phyloP scores from a whole-genome alignment of 2,113 vertebrate species.

The Crotalus horridus region DNA sequence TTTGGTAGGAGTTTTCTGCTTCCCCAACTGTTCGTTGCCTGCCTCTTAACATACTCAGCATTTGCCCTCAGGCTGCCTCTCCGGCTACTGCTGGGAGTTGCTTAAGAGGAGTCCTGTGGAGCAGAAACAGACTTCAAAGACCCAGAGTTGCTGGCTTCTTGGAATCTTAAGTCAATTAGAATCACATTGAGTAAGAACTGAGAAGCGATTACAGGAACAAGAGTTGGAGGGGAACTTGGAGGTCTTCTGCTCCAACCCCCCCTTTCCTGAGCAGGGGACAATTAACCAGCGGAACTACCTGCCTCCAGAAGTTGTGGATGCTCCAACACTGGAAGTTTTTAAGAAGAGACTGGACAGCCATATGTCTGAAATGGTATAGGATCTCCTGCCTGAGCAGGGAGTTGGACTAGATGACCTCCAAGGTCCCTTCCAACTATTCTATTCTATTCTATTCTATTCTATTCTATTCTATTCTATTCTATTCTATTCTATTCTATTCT shows the following conservation, averaged over 20 bases:
- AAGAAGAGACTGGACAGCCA: no score
- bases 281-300: no score
- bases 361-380: no score
- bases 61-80: not conserved
- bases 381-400: no score
- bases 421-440: no score
- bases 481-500: no score
- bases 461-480: no score
- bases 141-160: not conserved
- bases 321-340: no score
- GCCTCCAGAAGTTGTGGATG: no score
- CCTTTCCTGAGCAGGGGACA: not conserved
- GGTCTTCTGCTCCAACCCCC: not conserved
- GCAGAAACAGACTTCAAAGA: not conserved
- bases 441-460: no score
- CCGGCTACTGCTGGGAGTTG: not conserved
- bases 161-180: not conserved
- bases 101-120: not conserved
- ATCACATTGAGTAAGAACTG: not conserved
- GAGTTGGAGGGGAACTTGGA: not conserved
- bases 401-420: no score
- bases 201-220: not conserved
- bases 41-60: not conserved
- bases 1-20: not conserved
- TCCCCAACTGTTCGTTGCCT: not conserved